These are phyloP conservation scores for Euthynnus affinis DNA, from an alignment of 2,797 vertebrate genomes.

Conservation along the genomic window DNA sequence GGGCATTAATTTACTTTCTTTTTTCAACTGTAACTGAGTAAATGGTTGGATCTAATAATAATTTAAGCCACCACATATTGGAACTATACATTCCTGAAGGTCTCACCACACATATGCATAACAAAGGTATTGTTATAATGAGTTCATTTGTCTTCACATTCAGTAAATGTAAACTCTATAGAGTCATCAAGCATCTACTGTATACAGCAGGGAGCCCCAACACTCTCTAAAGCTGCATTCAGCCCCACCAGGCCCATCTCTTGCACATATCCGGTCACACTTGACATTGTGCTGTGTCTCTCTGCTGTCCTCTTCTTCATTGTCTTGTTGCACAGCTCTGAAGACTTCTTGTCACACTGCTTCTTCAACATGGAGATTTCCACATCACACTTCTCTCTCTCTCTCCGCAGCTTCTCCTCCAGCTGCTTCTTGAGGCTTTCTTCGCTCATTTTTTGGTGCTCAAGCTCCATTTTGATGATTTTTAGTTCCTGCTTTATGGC, in stretches of 20 bases:
- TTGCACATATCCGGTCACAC: slow-evolving; percentile 62
- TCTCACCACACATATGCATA: not conserved
- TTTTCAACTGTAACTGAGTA: not conserved
- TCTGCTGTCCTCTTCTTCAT: slow-evolving; percentile 3
- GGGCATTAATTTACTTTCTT: slow-evolving; percentile 25
- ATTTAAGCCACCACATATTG: not conserved
- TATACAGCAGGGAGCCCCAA: slow-evolving; percentile 59
- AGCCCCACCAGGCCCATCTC: slow-evolving; percentile 75
- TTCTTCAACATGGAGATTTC: slow-evolving; percentile 21
- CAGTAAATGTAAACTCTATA: not conserved
- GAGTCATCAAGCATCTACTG: slow-evolving; percentile 42
- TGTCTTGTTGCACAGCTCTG: not conserved
- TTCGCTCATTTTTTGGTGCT: slow-evolving; percentile 44
- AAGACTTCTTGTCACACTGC: slow-evolving; percentile 25
- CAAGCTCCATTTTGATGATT: slow-evolving; percentile 39
- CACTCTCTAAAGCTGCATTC: slow-evolving; percentile 62
- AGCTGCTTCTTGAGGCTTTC: slow-evolving; percentile 52
- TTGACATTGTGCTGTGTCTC: slow-evolving; percentile 5
- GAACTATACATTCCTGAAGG: not conserved
- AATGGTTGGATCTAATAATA: slow-evolving; percentile 20
- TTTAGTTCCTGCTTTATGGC: slow-evolving; percentile 60
- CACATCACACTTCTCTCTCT: slow-evolving; percentile 17
- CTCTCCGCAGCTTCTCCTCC: slow-evolving; percentile 39
- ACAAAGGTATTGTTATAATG: not conserved
- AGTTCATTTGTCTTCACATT: not conserved